Evolutionary conservation across 2,113 vertebrate species (phyloP).

Genomic region (Pelodiscus sinensis): DNA sequence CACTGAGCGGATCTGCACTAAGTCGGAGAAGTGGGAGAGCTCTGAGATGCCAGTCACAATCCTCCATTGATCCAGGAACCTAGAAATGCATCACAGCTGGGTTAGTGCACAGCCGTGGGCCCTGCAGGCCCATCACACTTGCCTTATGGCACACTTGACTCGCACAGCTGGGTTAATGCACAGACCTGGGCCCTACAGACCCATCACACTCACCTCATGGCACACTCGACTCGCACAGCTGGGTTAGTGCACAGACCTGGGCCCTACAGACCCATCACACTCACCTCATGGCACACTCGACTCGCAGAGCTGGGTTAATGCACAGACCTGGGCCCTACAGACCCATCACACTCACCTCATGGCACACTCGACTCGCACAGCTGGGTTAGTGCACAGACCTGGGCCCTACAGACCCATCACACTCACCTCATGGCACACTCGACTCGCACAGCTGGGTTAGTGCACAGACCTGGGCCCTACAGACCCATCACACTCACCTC

Average conservation of each 20-base stretch:
- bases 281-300: no score
- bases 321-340: no score
- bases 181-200: accelerated
- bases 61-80: neutral
- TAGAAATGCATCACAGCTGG: neutral
- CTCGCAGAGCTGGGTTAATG: no score
- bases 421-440: neutral
- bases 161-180: neutral
- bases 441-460: neutral
- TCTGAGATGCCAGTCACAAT: neutral
- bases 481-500: neutral
- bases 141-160: no score
- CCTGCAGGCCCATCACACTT: neutral
- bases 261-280: no score
- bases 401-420: no score
- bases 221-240: no score
- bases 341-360: no score
- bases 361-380: no score
- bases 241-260: no score
- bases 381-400: no score
- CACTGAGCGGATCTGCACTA: neutral
- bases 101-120: neutral
- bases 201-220: accelerated
- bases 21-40: neutral
- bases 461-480: no score